A percentile compares a stretch with the other conserved stretches of the same genome.
These are phyloP conservation scores for Monarcha castaneiventris DNA, from an alignment of 2,113 vertebrate species.

Conservation along the genomic window DNA sequence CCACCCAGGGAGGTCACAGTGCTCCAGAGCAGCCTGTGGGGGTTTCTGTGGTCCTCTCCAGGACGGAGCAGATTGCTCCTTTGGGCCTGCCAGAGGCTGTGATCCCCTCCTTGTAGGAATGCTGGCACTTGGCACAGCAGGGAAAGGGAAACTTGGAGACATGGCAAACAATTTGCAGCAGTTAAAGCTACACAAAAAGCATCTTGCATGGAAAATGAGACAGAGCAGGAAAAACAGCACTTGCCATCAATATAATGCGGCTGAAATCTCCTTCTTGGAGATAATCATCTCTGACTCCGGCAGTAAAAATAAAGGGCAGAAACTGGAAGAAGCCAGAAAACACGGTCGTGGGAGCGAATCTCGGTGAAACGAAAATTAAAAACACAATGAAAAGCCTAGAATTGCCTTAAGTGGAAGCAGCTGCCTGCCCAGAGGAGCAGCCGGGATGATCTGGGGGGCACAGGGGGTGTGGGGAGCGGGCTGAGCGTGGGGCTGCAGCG, in stretches of 20 bases:
- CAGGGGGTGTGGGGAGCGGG: background rate
- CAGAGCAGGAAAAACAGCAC: conserved; percentile 18
- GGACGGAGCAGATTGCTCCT: background rate
- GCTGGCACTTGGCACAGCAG: background rate
- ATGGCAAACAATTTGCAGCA: conserved; percentile 2
- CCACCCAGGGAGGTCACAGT: rapidly evolving
- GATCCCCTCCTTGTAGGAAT: background rate
- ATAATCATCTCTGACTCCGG: conserved; percentile 47
- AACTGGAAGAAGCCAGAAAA: conserved; percentile 32
- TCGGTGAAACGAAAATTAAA: conserved; percentile 22
- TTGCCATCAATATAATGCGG: conserved; percentile 10
- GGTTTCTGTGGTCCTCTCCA: background rate
- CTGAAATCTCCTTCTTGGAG: conserved; percentile 25
- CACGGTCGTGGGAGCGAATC: background rate
- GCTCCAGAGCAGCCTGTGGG: background rate
- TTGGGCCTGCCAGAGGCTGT: background rate
- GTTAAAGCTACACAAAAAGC: background rate
- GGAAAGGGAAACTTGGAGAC: background rate
- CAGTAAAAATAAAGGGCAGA: conserved; percentile 43
- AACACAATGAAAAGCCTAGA: conserved; percentile 17
- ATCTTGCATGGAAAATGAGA: conserved; percentile 49
- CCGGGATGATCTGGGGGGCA: background rate
- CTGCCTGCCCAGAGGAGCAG: background rate
- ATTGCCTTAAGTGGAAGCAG: conserved; percentile 10
- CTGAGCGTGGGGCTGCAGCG: background rate